phyloP scores from a whole-genome alignment of 2,888 invertebrate genomes.

The Muschampia staudingeri region DNA sequence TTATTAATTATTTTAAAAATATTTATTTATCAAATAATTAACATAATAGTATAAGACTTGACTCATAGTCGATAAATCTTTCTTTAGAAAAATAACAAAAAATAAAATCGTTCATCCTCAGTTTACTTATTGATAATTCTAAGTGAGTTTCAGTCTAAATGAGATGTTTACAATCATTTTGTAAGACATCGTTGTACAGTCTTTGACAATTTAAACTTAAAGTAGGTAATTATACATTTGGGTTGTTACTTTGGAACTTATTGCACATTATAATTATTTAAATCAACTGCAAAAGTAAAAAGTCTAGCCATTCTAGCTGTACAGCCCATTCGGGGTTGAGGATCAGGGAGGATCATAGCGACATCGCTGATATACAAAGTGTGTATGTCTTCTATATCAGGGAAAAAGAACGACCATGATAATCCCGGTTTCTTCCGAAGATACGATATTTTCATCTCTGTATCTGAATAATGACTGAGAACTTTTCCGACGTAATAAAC shows the following conservation, averaged over 20 bases:
- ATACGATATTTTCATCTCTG: slow-evolving; percentile 55
- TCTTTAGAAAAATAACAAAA: slow-evolving; percentile 41
- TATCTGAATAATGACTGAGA: slow-evolving; percentile 53
- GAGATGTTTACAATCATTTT: slow-evolving; percentile 17
- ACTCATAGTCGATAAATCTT: slow-evolving; percentile 38
- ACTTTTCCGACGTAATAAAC: slow-evolving; percentile 22
- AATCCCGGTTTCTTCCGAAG: slow-evolving; percentile 46
- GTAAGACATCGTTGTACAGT: slow-evolving; percentile 35
- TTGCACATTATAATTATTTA: slow-evolving; percentile 58
- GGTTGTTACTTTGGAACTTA: slow-evolving; percentile 55
- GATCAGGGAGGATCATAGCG: slow-evolving; percentile 54
- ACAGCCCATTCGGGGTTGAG: slow-evolving; percentile 11
- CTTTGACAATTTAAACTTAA: slow-evolving; percentile 38
- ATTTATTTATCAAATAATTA: slow-evolving; percentile 50
- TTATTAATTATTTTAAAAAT: background rate
- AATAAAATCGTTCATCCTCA: background rate
- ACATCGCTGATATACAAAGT: slow-evolving; percentile 51
- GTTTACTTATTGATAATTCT: background rate
- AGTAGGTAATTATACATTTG: slow-evolving; percentile 50
- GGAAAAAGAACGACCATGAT: background rate
- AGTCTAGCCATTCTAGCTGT: slow-evolving; percentile 31
- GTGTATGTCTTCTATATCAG: slow-evolving; percentile 45
- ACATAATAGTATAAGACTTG: slow-evolving; percentile 47
- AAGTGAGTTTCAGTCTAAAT: slow-evolving; percentile 1
- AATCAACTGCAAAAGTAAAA: slow-evolving; percentile 59